Conservation (phyloP, 2,888 invertebrate species). For the Conistra vaccinii region DNA sequence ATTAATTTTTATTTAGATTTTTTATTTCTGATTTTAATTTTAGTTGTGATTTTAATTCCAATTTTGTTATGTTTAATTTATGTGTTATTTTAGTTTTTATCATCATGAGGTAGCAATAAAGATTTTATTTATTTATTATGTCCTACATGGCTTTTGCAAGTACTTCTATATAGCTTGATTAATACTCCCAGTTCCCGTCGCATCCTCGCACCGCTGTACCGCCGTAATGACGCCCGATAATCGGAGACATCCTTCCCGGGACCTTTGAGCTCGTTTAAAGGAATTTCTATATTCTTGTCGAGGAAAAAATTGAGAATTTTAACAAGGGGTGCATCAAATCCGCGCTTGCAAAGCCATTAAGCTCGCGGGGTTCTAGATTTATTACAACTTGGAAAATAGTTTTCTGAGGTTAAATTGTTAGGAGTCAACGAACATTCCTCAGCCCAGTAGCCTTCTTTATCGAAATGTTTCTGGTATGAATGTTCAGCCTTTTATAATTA, state of each 20-base stretch:
- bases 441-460: conserved; percentile 4
- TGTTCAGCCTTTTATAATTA: too few species aligned
- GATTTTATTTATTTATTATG: too few species aligned
- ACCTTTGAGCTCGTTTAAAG: conserved; percentile 76
- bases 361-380: conserved; percentile 37
- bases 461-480: not conserved
- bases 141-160: too few species aligned
- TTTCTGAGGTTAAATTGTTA: conserved; percentile 29
- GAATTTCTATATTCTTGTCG: conserved; percentile 71
- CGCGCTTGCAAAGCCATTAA: conserved; percentile 53
- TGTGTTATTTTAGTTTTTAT: too few species aligned
- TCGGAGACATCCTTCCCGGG: conserved; percentile 84
- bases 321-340: conserved; percentile 57
- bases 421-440: not conserved
- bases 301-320: conserved; percentile 67
- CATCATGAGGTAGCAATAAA: too few species aligned
- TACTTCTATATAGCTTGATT: conserved; percentile 27
- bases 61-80: too few species aligned
- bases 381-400: conserved; percentile 44
- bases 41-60: too few species aligned
- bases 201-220: conserved; percentile 51
- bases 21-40: too few species aligned
- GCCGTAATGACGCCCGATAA: conserved; percentile 81
- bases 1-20: too few species aligned
- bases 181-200: conserved; percentile 29